Evolutionary conservation across 2,797 vertebrate genomes (phyloP), one percentile per base, ranked within the genome.

Genomic region (Acanthopagrus latus): DNA sequence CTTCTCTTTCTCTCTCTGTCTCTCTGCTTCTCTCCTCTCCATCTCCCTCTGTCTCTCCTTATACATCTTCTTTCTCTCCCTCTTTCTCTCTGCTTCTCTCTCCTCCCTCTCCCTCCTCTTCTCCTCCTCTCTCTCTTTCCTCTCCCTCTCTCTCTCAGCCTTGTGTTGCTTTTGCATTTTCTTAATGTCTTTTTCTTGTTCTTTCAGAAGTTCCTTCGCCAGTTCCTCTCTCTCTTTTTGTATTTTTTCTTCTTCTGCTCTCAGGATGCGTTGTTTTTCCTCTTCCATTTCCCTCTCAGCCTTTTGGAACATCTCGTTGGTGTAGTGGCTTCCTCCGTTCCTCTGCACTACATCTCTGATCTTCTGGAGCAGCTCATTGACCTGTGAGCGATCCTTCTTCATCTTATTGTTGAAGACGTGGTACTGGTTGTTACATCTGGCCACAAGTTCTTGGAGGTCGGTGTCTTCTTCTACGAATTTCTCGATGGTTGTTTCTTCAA

Each of bases 281-380:
- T 59, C 41, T 12, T 72, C 33, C 0, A 68, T 3, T 0, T 0
- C 7, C 25, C 55, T 80, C 54, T 62, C 44, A 0, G 77, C 73
- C 25, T 73, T 55, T 43, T 76, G 69, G 48, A 84, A 80, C 69
- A 84, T 80, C 10, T 73, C 1, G 5, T 27, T 84, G 64, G 82
- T 84, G 72, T 83, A 79, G 67, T 79, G 76, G 20, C 67, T 76
- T 71, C 76, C 81, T 76, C 76, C 63, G 1, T 83, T 76, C 6
- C 2, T 59, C 52, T 54, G 9, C 21, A 16, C 25, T 18, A 76
- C 1, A 18, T 46, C 27, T 68, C 55, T 62, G 71, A 78, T 71
- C 81, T 78, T 83, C 60, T 74, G 59, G n/a, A 82, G n/a, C 66
- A 83, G 71, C 55, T 57, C 50, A 16, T 16, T 57, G 55, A 83